Evolutionary conservation across 2,797 vertebrate genomes (phyloP).

Genomic region (Chloroceryle amazona): DNA sequence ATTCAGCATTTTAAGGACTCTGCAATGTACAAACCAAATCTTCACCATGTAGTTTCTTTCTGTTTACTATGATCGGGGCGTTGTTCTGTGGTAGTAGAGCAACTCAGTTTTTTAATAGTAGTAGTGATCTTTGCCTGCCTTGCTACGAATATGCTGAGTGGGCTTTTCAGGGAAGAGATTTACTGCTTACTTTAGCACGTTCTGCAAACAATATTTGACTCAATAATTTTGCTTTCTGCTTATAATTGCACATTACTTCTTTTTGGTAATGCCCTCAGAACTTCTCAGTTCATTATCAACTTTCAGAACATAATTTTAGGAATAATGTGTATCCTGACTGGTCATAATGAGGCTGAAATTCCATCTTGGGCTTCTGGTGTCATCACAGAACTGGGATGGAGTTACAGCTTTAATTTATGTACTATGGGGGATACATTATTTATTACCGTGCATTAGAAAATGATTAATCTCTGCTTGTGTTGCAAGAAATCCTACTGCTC

Average conservation of each 20-base stretch:
- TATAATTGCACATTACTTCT: slow-evolving; percentile 61
- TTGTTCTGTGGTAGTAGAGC: not conserved
- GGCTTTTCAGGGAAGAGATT: slow-evolving; percentile 10
- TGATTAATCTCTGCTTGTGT: slow-evolving; percentile 73
- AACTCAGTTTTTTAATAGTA: not conserved
- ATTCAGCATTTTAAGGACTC: not conserved
- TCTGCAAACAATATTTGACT: slow-evolving; percentile 32
- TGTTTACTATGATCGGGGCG: not conserved
- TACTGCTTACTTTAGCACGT: slow-evolving; percentile 14
- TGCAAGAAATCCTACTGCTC: slow-evolving; percentile 54
- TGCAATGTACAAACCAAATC: not conserved
- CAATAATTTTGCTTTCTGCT: slow-evolving; percentile 52
- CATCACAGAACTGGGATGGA: slow-evolving; percentile 74
- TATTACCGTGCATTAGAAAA: slow-evolving; percentile 74
- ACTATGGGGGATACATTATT: slow-evolving; percentile 76
- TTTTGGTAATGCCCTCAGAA: slow-evolving; percentile 60
- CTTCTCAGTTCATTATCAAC: slow-evolving; percentile 59
- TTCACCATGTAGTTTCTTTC: not conserved
- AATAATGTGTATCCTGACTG: slow-evolving; percentile 43
- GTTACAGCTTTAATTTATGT: slow-evolving; percentile 78
- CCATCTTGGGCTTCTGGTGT: slow-evolving; percentile 75
- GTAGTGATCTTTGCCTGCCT: not conserved
- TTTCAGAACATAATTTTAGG: slow-evolving; percentile 42
- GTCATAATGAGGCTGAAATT: slow-evolving; percentile 77
- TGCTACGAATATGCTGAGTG: not conserved